Base-by-base conservation (phyloP, 2,797 vertebrate genomes). In the Urophycis tenuis region DNA sequence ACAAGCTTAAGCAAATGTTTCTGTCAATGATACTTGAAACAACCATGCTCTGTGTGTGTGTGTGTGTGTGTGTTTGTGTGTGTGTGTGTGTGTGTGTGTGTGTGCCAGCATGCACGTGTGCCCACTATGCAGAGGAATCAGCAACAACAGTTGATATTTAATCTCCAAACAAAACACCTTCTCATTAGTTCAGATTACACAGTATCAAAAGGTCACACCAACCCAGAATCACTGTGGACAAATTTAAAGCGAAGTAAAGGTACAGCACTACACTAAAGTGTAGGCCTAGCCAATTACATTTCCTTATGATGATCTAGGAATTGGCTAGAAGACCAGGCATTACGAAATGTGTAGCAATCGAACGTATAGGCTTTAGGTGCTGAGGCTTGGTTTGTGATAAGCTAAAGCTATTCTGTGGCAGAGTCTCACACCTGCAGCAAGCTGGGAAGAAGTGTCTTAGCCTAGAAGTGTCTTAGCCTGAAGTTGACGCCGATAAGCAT, bases 401-500 rank as follows among this genome's bases (percentile, higher is more conserved):
- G 22, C 53, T 60, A 60, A n/a, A 25, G 53, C 53, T 60, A n/a
- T 60, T 60, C 6, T 60, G 19, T 67, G 60, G 60, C 60, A 14
- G 29, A 12, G 25, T 67, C 60, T 67, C 39, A 33, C 49, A 9
- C 25, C 25, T 33, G 39, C 34, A 72, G 71, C 72, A 71, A 72
- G 33, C 22, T 70, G 45, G 64, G 78, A 73, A 3, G 8, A 80
- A 79, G 78, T 73, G 80, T 71, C 45, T n/a, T 22, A 75, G 77
- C 80, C 71, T 72, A 29, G 39, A 39, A 36, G 72, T 77, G 76
- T 82, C 74, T 36, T 36, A 36, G 35, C 78, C 19, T 41, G 78
- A 79, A 77, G 81, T 84, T 83, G 85, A 86, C 39, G 79, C 76
- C 17, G 90, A 91, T 92, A 92, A 91, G 86, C 84, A 79, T 69